Evolutionary conservation across 1,140 invertebrate genomes (phyloP), one percentile per base, ranked within the genome.

Genomic region (Drosophila rhopaloa): DNA sequence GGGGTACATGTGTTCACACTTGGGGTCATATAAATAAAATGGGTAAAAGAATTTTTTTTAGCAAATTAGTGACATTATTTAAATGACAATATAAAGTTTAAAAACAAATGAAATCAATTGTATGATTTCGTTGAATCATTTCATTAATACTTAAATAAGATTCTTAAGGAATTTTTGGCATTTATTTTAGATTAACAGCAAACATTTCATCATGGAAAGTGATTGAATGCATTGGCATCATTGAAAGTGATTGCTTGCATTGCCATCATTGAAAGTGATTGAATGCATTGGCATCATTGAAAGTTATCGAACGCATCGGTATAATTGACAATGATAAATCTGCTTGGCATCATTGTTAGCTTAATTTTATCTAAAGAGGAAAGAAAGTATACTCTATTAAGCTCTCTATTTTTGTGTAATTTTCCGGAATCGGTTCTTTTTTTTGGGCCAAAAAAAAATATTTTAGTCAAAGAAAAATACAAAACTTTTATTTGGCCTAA

Each of bases 1-100:
- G 24, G 60, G 37, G 38, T n/a, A 24, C 27, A 43, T 19, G 50
- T 53, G 46, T 13, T 5, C 10, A 53, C 50, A 53, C 5, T 16
- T 53, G 29, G 9, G 13, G 8, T 14, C 40, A 43, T 6, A 24
- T 4, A 3, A 35, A 35, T 63, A 43, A 29, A 27, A n/a, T 24
- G 19, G n/a, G n/a, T 16, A n/a, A 5, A 40, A 43, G 0, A 41
- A 7, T 41, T 41, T 4, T 7, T 4, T 14, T 41, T 0, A 3
- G 4, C 2, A 16, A 0, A 3, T 14, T 3, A 43, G 9, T 24
- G 24, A 24, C 1, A 3, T 4, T 24, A 24, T 3, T 24, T 24
- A 4, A 24, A 24, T 24, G 24, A 0, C 24, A 4, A 24, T 24
- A 4, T 3, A 4, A 24, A 4, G 24, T 4, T 24, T 4, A 24